phyloP scores from a whole-genome alignment of 2,888 invertebrate species.

The Trachelus tabidus region DNA sequence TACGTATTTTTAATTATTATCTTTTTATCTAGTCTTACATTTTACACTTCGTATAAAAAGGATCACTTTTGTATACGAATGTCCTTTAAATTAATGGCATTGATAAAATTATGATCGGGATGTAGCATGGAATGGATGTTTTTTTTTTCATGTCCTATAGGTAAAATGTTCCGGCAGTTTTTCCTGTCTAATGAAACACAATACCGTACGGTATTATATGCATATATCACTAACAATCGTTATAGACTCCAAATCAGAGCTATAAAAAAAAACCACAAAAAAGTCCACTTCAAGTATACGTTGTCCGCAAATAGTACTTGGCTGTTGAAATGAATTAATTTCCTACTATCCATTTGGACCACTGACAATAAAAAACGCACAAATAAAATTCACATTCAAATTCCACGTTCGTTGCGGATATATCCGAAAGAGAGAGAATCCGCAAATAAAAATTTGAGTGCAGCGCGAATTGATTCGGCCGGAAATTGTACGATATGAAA shows the following conservation, averaged over 20 bases:
- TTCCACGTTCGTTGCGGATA: background rate
- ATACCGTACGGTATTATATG: no score
- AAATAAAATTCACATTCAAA: background rate
- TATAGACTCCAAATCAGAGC: background rate
- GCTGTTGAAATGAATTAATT: background rate
- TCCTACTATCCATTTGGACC: background rate
- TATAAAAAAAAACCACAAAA: background rate
- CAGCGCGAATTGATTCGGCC: background rate
- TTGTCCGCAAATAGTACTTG: background rate
- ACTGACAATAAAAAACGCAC: background rate
- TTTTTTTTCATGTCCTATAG: background rate
- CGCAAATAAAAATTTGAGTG: background rate
- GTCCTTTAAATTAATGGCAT: background rate
- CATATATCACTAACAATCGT: background rate
- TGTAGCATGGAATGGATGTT: background rate
- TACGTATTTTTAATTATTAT: background rate
- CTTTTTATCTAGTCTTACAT: background rate
- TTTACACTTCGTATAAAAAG: background rate
- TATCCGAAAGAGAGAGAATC: background rate
- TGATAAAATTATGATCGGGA: background rate
- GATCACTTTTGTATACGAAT: background rate
- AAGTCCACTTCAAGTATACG: slow-evolving; percentile 7
- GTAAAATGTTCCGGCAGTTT: background rate
- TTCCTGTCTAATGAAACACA: background rate
- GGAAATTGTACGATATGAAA: background rate